Evolutionary conservation across 2,113 vertebrate species (phyloP), one percentile per base, ranked within the genome.

Genomic region (Panurus biarmicus): DNA sequence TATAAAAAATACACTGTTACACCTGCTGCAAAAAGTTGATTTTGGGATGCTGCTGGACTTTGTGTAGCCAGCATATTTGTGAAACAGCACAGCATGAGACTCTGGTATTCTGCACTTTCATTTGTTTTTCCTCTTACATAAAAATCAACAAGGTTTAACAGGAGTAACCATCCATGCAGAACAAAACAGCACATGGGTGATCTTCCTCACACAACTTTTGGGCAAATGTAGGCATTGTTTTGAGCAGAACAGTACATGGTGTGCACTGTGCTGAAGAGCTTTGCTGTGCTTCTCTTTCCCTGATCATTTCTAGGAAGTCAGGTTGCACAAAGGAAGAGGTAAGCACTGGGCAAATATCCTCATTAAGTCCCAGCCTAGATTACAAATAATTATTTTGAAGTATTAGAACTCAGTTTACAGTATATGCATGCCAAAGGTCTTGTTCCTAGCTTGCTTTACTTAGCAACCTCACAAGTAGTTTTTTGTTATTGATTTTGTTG

Each of bases 401-500:
- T 38, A 21, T 91, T 85, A 51, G 16, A 84, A 76, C 28, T 81
- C 33, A 38, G 33, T 26, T 82, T 85, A 66, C 31, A 64, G 62
- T 51, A 48, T 23, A 47, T 83, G 69, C 65, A 81, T 93, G 88
- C 94, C 58, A 77, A 82, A 94, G 79, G 22, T 33, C 21, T 53
- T 62, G 24, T 65, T 82, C 45, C 29, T 48, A 12, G 20, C 62
- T 69, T 90, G 69, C 56, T 87, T 93, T 93, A 82, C 76, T 91
- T 81, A 87, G 31, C 28, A 47, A 71, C 53, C 58, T 76, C 36
- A 40, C 1, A 1, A 83, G 66, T 23, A 69, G 4, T 7, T 80
- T 89, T 85, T 61, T 54, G 33, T 80, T 80, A 93, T 80, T 93
- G 92, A 74, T 84, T 93, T 83, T 87, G 45, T 78, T 94, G 45